Conservation (phyloP, 1,140 invertebrate species). For the Oedothorax gibbosus region DNA sequence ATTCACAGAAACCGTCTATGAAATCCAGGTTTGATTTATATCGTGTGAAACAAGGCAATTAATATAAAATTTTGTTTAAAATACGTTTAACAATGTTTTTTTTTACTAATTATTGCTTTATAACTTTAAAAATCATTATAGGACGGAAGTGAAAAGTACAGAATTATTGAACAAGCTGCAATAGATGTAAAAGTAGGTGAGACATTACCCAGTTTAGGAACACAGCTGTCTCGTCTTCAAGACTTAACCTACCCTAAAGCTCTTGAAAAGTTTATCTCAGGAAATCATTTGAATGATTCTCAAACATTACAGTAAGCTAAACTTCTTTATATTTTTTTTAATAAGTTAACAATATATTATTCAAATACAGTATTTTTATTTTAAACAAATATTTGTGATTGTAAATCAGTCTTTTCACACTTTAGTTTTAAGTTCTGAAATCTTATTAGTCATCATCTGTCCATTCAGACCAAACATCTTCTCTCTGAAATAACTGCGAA, state of each 20-base stretch:
- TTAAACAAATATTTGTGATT: background rate
- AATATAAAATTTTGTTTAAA: too few species aligned
- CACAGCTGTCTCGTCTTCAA: conserved; percentile 84
- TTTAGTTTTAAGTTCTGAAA: background rate
- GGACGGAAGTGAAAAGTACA: conserved; percentile 63
- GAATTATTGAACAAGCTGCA: conserved; percentile 87
- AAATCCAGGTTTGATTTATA: too few species aligned
- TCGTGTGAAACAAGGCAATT: too few species aligned
- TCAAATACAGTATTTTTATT: background rate
- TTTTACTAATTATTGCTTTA: too few species aligned
- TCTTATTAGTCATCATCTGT: too few species aligned
- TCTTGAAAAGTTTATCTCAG: conserved; percentile 81
- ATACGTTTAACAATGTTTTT: too few species aligned
- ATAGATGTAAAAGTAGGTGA: conserved; percentile 85
- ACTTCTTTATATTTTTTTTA: too few species aligned
- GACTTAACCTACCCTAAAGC: conserved; percentile 88
- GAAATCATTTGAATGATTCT: conserved; percentile 69
- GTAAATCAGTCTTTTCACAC: background rate
- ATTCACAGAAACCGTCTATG: too few species aligned
- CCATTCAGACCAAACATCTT: too few species aligned
- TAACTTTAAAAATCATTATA: background rate
- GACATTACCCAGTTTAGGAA: conserved; percentile 79
- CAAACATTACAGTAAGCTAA: conserved; percentile 6
- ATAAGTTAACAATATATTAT: too few species aligned
- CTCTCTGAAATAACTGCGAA: too few species aligned